Base-by-base conservation (phyloP, 2,113 vertebrate genomes). In the Dermatemys mawii region DNA sequence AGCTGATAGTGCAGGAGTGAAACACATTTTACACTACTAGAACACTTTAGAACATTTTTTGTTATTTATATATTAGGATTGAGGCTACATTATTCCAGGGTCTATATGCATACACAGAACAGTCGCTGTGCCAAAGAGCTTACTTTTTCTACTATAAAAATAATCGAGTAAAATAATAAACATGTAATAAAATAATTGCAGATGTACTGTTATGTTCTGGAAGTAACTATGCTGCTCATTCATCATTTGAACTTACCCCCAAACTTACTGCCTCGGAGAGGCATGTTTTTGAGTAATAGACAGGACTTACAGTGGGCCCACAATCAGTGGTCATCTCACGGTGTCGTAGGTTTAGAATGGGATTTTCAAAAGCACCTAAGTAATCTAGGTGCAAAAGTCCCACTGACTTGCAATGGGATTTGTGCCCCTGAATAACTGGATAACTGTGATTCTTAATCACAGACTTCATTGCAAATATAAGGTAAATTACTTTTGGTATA, bases 231-330 rank as follows among this genome's bases (percentile, higher is more conserved):
- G 46, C 78, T 86, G 6, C 80, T 88, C 16, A 75, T 35, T 44
- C 44, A 54, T 84, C 83, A 84, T 48, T 57, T 88, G 73, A 94
- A 81, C 48, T 75, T 85, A 92, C 12, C 13, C 35, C 50, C 46
- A 6, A n/a, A 67, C 14, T n/a, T 35, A 35, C 13, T 35, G 2
- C 16, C 16, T n/a, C 14, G 13, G 3, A 67, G 60, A 67, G 0
- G 80, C 67, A 75, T 16, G 26, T 75, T 95, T 78, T 50, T 67
- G 3, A 88, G 50, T 76, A 95, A 75, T 2, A 26, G 67, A 29
- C 27, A 78, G 84, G 26, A 95, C 83, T 13, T 32, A 4, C 87
- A 29, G 17, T 0, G 0, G 3, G 17, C 79, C 35, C 44, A 60
- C 21, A 5, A 0, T 63, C 48, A 83, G 16, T 46, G 38, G 41